phyloP scores from a whole-genome alignment of 2,113 vertebrate genomes.

The pig (Sus scrofa) region DNA sequence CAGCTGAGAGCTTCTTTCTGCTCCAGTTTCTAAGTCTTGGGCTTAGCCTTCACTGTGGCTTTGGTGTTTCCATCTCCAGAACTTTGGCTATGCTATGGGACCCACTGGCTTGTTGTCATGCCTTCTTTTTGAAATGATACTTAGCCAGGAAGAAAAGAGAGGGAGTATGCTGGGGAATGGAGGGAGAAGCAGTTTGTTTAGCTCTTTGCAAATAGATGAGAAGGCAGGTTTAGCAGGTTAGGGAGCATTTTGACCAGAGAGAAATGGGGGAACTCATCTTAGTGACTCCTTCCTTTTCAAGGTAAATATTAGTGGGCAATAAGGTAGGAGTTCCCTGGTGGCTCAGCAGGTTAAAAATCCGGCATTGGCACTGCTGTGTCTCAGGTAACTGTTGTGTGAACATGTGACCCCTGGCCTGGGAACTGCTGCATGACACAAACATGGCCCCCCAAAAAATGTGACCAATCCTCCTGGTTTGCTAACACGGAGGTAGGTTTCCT shows the following conservation, averaged over 20 bases:
- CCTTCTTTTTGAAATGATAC: not conserved
- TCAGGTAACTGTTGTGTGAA: too few relatives aligned
- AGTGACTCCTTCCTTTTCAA: not conserved
- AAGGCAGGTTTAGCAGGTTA: constrained; percentile 6
- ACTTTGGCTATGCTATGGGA: not conserved
- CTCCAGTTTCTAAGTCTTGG: constrained; percentile 49
- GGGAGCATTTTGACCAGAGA: not conserved
- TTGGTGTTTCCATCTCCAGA: constrained; percentile 33
- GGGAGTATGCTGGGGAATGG: not conserved
- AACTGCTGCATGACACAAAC: too few relatives aligned
- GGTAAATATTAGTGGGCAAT: not conserved
- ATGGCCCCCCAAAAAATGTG: not conserved
- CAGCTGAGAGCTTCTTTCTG: constrained; percentile 50
- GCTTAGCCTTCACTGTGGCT: not conserved
- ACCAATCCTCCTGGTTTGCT: not conserved
- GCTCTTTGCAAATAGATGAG: not conserved
- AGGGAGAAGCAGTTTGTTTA: not conserved
- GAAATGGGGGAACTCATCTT: not conserved
- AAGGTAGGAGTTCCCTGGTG: not conserved
- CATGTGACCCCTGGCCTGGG: too few relatives aligned
- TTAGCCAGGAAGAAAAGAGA: not conserved
- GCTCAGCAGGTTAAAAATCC: too few relatives aligned
- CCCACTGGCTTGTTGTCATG: not conserved
- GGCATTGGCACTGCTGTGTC: too few relatives aligned
- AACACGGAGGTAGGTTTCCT: not conserved